These are phyloP conservation scores for Gobionotothen gibberifrons DNA, from an alignment of 2,797 vertebrate genomes.

Conservation along the genomic window DNA sequence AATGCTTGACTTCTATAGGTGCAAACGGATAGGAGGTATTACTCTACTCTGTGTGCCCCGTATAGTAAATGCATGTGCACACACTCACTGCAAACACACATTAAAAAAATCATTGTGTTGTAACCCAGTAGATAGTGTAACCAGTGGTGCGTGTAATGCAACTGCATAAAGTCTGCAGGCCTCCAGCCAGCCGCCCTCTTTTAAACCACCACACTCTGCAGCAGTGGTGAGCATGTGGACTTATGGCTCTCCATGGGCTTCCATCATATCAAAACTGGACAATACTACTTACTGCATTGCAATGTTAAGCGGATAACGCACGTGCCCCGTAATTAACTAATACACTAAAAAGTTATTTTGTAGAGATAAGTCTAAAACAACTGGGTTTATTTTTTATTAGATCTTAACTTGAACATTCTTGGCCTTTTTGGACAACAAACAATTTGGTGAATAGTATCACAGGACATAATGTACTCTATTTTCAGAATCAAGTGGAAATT, in stretches of 20 bases:
- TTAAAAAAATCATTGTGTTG: constrained; percentile 34
- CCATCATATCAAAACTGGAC: neutral
- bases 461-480: no score
- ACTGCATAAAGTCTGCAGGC: constrained; percentile 37
- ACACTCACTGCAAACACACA: constrained; percentile 30
- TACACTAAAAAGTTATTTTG: neutral
- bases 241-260: neutral
- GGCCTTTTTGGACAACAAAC: neutral
- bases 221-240: neutral
- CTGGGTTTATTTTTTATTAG: neutral
- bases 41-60: constrained; percentile 23
- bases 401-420: neutral
- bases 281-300: neutral
- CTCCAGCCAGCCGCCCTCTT: constrained; percentile 15
- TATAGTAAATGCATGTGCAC: constrained; percentile 27
- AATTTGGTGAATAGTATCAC: no score
- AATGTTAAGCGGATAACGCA: neutral
- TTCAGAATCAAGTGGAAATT: neutral
- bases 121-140: constrained; percentile 28
- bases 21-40: constrained; percentile 47
- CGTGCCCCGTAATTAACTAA: neutral
- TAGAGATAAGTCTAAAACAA: neutral
- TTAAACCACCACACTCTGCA: constrained; percentile 8
- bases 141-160: constrained; percentile 46
- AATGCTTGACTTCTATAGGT: constrained; percentile 51